Evolutionary conservation across 2,797 vertebrate species (phyloP).

Genomic region (Adelosebastes latens): DNA sequence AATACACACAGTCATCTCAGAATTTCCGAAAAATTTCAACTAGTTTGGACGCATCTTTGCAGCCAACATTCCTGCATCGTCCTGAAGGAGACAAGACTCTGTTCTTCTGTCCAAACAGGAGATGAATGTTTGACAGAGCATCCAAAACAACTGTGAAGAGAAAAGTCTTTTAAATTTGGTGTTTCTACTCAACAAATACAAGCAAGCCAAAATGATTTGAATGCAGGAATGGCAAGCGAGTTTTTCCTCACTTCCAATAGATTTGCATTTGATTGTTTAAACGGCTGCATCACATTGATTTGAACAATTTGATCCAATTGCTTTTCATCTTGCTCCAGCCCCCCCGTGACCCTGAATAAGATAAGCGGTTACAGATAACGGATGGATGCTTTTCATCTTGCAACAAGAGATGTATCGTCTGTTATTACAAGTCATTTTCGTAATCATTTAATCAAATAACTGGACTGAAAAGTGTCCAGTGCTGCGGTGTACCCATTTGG

Average conservation of each 20-base stretch:
- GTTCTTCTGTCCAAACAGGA: background rate
- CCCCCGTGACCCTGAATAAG: too few species aligned
- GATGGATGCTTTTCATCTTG: background rate
- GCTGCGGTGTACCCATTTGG: background rate
- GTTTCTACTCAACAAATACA: background rate
- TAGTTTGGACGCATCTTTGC: background rate
- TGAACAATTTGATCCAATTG: background rate
- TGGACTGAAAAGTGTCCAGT: background rate
- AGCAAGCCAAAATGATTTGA: background rate
- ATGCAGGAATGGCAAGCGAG: background rate
- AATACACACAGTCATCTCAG: background rate
- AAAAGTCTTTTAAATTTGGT: background rate
- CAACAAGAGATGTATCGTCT: background rate
- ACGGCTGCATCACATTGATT: background rate
- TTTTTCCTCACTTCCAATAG: background rate
- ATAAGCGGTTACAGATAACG: too few species aligned
- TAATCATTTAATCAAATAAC: background rate
- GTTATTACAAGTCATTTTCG: background rate
- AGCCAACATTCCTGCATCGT: constrained; percentile 34
- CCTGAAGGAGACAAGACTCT: constrained; percentile 14
- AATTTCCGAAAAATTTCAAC: background rate
- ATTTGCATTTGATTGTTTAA: background rate
- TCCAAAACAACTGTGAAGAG: background rate
- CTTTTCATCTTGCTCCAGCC: background rate
- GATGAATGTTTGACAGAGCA: background rate